phyloP scores from a whole-genome alignment of 2,113 vertebrate genomes.

The Antechinus flavipes region DNA sequence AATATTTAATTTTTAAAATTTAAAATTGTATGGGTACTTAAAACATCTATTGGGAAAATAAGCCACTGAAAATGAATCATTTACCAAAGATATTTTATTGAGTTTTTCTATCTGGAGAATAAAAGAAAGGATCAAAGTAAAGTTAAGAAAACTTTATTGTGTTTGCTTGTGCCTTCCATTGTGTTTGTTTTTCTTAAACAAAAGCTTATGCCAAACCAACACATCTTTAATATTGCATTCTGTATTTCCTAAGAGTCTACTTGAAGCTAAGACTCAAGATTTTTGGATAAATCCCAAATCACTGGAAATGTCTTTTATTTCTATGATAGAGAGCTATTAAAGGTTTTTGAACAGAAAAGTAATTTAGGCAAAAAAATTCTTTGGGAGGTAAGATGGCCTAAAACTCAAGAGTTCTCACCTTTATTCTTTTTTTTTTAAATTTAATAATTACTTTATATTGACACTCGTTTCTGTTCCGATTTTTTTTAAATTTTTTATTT shows the following conservation, averaged over 20 bases:
- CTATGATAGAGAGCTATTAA: not conserved
- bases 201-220: slow-evolving; percentile 32
- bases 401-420: not conserved
- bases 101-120: not conserved
- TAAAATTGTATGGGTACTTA: not conserved
- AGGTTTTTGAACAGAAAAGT: not conserved
- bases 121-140: slow-evolving; percentile 28
- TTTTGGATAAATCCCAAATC: not conserved
- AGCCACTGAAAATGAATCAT: not conserved
- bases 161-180: too few species aligned
- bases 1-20: not conserved
- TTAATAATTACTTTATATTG: too few species aligned
- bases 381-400: not conserved
- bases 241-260: not conserved
- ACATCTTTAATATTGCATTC: not conserved
- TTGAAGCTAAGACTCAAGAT: not conserved
- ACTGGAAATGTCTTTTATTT: not conserved
- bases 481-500: too few species aligned
- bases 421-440: too few species aligned
- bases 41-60: not conserved
- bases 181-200: not conserved
- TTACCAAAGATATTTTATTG: not conserved
- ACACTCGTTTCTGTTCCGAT: too few species aligned
- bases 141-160: slow-evolving; percentile 4
- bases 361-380: not conserved